phyloP scores from a whole-genome alignment of 2,113 vertebrate species.

The Apaloderma vittatum region DNA sequence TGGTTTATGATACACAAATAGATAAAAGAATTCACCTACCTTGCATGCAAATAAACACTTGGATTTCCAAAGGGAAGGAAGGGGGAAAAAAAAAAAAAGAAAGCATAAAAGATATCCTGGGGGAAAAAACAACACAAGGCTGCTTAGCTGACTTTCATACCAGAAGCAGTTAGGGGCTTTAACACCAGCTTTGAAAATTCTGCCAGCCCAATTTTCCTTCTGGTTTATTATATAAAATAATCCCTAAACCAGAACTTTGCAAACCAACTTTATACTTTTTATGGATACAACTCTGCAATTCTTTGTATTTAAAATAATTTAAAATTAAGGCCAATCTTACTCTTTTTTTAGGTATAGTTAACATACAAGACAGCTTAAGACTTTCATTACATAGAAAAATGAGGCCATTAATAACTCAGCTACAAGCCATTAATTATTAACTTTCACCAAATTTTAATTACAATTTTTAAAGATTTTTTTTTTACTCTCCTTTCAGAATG shows the following conservation, averaged over 20 bases:
- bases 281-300: background rate
- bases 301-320: background rate
- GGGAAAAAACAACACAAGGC: slow-evolving; percentile 73
- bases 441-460: slow-evolving; percentile 8
- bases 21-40: slow-evolving; percentile 75
- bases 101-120: slow-evolving; percentile 75
- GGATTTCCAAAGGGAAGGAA: slow-evolving; percentile 57
- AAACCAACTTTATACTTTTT: slow-evolving; percentile 3
- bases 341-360: background rate
- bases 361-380: slow-evolving; percentile 6
- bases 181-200: slow-evolving; percentile 59
- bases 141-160: slow-evolving; percentile 73
- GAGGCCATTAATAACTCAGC: slow-evolving; percentile 39
- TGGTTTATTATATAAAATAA: slow-evolving; percentile 53
- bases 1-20: slow-evolving; percentile 69
- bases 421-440: slow-evolving; percentile 48
- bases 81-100: background rate
- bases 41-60: slow-evolving; percentile 74
- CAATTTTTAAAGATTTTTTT: background rate
- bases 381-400: slow-evolving; percentile 45
- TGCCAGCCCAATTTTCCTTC: slow-evolving; percentile 57
- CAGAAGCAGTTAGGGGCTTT: slow-evolving; percentile 67
- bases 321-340: background rate
- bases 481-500: background rate
- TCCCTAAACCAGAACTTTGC: background rate